A percentile compares a stretch with the other conserved stretches of the same genome.
These are phyloP conservation scores for Halichoerus grypus DNA, from an alignment of 2,113 vertebrate genomes.

Conservation along the genomic window DNA sequence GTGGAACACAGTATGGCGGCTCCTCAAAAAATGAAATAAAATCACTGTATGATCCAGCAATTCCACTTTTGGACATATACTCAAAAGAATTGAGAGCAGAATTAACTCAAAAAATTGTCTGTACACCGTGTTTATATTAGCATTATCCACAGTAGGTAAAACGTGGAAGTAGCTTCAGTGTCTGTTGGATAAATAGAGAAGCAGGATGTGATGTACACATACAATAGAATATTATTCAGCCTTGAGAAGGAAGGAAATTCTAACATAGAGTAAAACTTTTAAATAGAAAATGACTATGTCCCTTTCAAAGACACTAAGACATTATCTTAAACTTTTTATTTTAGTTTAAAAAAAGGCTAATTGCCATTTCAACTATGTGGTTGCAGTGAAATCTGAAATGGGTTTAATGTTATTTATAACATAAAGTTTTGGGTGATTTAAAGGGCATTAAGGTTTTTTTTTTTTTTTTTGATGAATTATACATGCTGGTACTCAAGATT, in stretches of 20 bases:
- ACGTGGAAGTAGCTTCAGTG: neutral
- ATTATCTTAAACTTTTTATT: slow-evolving; percentile 35
- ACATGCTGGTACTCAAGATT: slow-evolving; percentile 73
- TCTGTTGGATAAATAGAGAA: neutral
- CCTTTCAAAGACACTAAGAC: slow-evolving; percentile 46
- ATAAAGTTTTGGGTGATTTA: slow-evolving; percentile 75
- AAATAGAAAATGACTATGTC: neutral
- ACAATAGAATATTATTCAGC: neutral
- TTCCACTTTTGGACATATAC: neutral
- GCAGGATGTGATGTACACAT: neutral
- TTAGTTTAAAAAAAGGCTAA: neutral
- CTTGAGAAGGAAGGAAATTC: neutral
- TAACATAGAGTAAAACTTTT: neutral
- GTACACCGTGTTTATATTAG: neutral
- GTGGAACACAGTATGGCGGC: neutral
- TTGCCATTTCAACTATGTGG: slow-evolving; percentile 47
- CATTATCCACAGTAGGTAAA: neutral
- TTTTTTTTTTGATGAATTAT: slow-evolving; percentile 73
- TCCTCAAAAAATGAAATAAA: neutral
- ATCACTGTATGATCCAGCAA: neutral
- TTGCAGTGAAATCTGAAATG: slow-evolving; percentile 60
- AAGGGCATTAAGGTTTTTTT: slow-evolving; percentile 40
- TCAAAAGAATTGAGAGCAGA: neutral
- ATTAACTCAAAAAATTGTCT: neutral
- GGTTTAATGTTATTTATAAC: slow-evolving; percentile 75